These are phyloP conservation scores for Hippopotamyrus pictus DNA, from an alignment of 2,797 vertebrate genomes.

Conservation along the genomic window DNA sequence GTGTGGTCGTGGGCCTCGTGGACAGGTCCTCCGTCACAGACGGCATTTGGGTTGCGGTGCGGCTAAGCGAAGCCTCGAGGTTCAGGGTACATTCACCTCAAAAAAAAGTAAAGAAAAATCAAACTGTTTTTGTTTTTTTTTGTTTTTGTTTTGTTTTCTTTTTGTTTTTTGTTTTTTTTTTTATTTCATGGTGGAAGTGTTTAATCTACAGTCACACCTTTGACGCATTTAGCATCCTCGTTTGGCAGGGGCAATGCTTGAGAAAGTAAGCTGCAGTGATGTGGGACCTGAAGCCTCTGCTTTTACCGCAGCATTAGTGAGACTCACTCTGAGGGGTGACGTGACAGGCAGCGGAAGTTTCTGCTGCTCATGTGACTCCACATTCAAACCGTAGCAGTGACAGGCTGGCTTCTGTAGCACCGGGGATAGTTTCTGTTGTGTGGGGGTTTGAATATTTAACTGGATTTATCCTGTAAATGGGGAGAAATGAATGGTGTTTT, in stretches of 20 bases:
- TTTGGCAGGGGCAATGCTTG: background rate
- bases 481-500: background rate
- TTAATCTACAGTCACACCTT: background rate
- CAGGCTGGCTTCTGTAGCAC: background rate
- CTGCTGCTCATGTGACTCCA: background rate
- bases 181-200: background rate
- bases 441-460: background rate
- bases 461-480: background rate
- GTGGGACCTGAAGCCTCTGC: background rate
- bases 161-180: background rate
- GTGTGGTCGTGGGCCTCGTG: background rate
- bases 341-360: background rate
- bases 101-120: background rate
- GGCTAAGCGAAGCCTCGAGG: background rate
- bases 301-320: background rate
- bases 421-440: background rate
- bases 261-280: background rate
- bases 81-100: constrained; percentile 3
- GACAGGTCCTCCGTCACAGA: background rate
- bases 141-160: background rate
- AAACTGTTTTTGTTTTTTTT: background rate
- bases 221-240: background rate
- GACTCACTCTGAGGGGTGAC: background rate
- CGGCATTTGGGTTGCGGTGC: background rate
- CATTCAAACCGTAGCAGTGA: background rate